Evolutionary conservation across 2,797 vertebrate species (phyloP).

Genomic region (Nyctibius grandis): DNA sequence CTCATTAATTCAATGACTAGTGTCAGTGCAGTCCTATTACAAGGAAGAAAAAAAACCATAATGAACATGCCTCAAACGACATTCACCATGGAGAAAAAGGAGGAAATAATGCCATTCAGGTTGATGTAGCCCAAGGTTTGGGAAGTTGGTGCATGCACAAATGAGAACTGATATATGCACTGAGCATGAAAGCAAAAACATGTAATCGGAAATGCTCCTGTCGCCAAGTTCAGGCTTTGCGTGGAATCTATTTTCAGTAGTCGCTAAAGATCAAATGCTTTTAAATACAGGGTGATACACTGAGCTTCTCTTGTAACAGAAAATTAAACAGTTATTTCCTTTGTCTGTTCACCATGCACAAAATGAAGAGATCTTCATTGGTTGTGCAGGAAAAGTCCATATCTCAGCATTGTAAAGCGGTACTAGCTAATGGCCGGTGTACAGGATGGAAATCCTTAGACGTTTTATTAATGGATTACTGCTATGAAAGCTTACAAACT

Average conservation of each 20-base stretch:
- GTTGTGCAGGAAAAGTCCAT: rapidly evolving
- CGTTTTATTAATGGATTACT: neutral
- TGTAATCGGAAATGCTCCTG: rapidly evolving
- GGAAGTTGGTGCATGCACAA: neutral
- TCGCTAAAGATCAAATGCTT: neutral
- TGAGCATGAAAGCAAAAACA: neutral
- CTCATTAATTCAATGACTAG: constrained; percentile 18
- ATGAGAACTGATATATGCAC: neutral
- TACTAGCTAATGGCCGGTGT: neutral
- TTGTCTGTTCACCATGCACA: neutral
- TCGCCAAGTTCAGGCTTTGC: neutral
- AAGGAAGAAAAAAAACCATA: neutral
- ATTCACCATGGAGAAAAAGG: neutral
- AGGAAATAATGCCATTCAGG: neutral
- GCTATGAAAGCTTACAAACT: neutral
- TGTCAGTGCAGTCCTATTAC: neutral
- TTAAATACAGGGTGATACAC: neutral
- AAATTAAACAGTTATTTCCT: neutral
- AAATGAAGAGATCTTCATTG: neutral
- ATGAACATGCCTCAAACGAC: neutral
- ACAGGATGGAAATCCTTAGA: neutral
- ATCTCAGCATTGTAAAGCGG: neutral
- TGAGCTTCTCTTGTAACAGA: neutral
- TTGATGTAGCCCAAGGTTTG: neutral
- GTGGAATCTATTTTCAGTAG: neutral